Evolutionary conservation across 2,888 invertebrate genomes (phyloP), one percentile per base, ranked within the genome.

Genomic region (Notodonta dromedarius): DNA sequence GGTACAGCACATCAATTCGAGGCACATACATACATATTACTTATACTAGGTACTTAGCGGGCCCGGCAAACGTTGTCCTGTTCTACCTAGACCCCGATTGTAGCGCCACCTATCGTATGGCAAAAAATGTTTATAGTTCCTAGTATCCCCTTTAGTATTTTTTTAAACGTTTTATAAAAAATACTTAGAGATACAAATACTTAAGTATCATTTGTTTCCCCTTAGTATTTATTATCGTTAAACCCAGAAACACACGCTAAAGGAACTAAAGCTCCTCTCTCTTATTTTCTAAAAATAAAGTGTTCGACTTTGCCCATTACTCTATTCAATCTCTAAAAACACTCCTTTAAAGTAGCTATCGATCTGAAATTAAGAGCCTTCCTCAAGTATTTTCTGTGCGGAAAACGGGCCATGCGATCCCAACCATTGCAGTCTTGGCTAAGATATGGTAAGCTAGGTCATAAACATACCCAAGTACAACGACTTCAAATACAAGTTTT

Each of bases 371-470:
- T 32, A 32, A 52, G 32, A 32, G 32, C 4, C 24, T 51, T 16
- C 51, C 52, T 16, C 8, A 52, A 32, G 32, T 52, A 52, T 32
- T 52, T 52, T 52, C 32, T 32, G 32, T 32, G 13, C 48, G 48
- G 35, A 24, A 51, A 51, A 24, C 16, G 16, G 4, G 11, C 51
- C 51, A 8, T 24, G 16, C 51, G 11, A 51, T 51, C 24, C 24
- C 51, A 9, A 51, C 51, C 51, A 24, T 24, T 24, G 51, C 51
- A 24, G 24, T 51, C 24, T 13, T 5, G 11, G 51, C 24, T 24
- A 51, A 51, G 51, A 51, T 51, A 51, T 51, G 51, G 51, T 51
- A 51, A 51, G 51, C 52, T 52, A 32, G 52, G 6, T 1, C 52
- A 52, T 52, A 52, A 52, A 52, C 52, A 52, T 52, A 24, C 32